phyloP scores from a whole-genome alignment of 2,888 invertebrate genomes.

The Plebejus anna region DNA sequence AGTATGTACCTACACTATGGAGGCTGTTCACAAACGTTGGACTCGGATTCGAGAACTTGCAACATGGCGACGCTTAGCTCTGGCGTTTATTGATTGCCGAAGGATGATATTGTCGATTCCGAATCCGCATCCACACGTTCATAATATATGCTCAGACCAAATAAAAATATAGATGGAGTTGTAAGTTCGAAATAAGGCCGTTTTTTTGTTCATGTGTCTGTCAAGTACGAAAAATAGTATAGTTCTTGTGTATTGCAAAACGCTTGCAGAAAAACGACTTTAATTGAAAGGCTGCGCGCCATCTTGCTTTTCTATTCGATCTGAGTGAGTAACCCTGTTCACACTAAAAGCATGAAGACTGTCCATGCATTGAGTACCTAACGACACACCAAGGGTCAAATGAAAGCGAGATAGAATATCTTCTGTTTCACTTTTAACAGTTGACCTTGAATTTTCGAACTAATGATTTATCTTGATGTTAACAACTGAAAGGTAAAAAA shows the following conservation, averaged over 20 bases:
- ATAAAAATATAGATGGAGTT: not conserved
- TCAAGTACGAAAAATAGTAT: not conserved
- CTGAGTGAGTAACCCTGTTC: not conserved
- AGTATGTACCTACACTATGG: not conserved
- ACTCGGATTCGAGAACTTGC: not conserved
- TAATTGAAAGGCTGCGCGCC: too few relatives aligned
- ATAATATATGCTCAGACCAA: not conserved
- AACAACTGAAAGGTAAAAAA: not conserved
- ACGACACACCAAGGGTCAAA: constrained; percentile 5
- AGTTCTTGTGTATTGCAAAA: too few relatives aligned
- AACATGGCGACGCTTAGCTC: not conserved
- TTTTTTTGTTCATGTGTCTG: not conserved
- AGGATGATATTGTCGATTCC: not conserved
- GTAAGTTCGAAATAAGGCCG: too few relatives aligned
- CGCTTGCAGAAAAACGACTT: too few relatives aligned
- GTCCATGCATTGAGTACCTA: constrained; percentile 13
- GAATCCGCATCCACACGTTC: not conserved
- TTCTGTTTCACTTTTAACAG: constrained; percentile 4
- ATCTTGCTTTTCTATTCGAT: not conserved
- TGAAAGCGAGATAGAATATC: not conserved
- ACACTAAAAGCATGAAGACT: constrained; percentile 2
- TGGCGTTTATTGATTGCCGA: not conserved
- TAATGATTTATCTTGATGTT: constrained; percentile 8
- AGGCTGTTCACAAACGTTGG: not conserved
- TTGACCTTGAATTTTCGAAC: not conserved